Percentiles rank a stretch among this genome's conserved stretches.
Conservation (phyloP, 2,113 vertebrate species). For the Dromaius novaehollandiae region DNA sequence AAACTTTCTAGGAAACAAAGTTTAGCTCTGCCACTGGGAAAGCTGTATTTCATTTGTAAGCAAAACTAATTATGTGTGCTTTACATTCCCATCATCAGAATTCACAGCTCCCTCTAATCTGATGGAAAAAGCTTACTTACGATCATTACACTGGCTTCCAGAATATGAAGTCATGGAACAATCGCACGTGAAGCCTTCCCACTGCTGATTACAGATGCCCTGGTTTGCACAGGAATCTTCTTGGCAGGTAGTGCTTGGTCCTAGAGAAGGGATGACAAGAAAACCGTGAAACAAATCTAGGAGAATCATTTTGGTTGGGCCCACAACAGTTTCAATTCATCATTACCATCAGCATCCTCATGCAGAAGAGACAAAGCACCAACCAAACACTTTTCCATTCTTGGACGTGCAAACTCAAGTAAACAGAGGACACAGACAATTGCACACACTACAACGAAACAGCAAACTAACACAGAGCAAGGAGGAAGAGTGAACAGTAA, state of each 20-base stretch:
- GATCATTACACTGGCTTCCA: slow-evolving; percentile 95
- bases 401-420: slow-evolving; percentile 54
- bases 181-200: slow-evolving; percentile 97
- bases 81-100: background rate
- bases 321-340: background rate
- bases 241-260: slow-evolving; percentile 95
- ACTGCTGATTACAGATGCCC: slow-evolving; percentile 96
- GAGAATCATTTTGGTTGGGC: background rate
- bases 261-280: slow-evolving; percentile 68
- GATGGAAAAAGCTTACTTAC: slow-evolving; percentile 81
- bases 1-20: background rate
- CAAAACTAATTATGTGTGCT: background rate
- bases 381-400: slow-evolving; percentile 36
- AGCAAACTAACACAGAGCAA: slow-evolving; percentile 48
- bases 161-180: slow-evolving; percentile 98
- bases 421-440: slow-evolving; percentile 52
- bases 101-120: background rate
- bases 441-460: slow-evolving; percentile 55
- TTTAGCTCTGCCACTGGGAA: background rate
- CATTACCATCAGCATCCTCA: background rate
- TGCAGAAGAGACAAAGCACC: slow-evolving; percentile 20
- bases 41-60: background rate
- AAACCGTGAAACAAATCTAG: background rate
- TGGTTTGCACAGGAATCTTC: slow-evolving; percentile 97
- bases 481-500: slow-evolving; percentile 55